Percentiles rank a stretch among this genome's conserved stretches.
Conservation (phyloP, 2,888 invertebrate genomes). For the Pelosia muscerda region DNA sequence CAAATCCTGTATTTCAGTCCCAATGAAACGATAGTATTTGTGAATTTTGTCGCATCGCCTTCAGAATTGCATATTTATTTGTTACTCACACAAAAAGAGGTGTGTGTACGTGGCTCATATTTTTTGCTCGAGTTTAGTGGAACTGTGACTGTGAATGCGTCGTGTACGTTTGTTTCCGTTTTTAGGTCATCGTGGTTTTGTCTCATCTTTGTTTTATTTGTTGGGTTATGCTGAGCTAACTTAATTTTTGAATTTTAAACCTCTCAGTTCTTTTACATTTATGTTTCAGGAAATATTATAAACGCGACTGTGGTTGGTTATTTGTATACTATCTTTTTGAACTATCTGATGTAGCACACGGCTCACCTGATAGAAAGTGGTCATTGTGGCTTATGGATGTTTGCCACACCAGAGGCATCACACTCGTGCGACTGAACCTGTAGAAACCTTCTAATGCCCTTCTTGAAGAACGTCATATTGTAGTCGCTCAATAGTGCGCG, state of each 20-base stretch:
- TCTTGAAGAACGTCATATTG: no score
- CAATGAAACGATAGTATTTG: constrained; percentile 21
- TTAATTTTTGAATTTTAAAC: background rate
- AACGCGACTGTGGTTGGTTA: no score
- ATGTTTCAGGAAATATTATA: background rate
- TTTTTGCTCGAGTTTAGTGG: constrained; percentile 13
- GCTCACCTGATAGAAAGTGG: no score
- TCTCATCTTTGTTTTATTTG: background rate
- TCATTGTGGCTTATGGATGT: no score
- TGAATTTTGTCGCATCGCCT: constrained; percentile 21
- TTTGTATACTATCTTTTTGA: no score
- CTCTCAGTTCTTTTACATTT: background rate
- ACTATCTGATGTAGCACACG: no score
- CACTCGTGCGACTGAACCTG: no score
- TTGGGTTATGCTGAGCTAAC: background rate
- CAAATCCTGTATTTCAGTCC: constrained; percentile 23
- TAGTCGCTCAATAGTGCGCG: no score
- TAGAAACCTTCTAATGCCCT: no score
- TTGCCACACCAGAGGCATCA: no score
- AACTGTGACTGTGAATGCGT: constrained; percentile 13
- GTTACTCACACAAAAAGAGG: constrained; percentile 21
- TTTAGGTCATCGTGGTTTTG: constrained; percentile 5
- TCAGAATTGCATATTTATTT: constrained; percentile 45
- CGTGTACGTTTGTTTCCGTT: constrained; percentile 8
- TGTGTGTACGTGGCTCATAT: constrained; percentile 11